Evolutionary conservation across 64 coral and sea anemone species (phyloP), one percentile per base, ranked within the genome.

Genomic region (Porites lutea): DNA sequence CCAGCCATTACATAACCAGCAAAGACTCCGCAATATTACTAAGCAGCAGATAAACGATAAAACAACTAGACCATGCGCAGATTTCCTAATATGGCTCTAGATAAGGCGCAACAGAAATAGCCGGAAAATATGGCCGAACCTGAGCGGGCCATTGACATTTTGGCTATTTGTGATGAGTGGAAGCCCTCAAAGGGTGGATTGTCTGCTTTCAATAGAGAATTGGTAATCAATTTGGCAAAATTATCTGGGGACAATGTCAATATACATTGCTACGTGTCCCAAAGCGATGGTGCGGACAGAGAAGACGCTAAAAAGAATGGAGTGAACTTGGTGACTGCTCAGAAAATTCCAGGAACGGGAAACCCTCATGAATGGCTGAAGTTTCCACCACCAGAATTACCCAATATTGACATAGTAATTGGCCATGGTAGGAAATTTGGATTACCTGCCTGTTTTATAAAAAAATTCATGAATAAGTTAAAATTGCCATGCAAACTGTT

Each of bases 351-450:
- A 5, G 82, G 82, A 37, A 15, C 2, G 0, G 18, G 0, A 66
- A 48, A 70, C 43, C 63, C 52, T 19, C 50, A 69, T 14, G 13
- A 63, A 8, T 69, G 69, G 37, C 37, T 86, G 13, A 64, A 69
- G 2, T 0, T 55, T 0, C 51, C 67, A 18, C 77, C 88, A 5
- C 11, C 52, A 10, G n/a, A 47, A 16, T 2, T 82, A 15, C 52
- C 67, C 5, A 4, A 19, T 27, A 46, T 54, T 61, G 21, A 64
- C 18, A 43, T 91, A 5, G 53, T 91, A 3, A 46, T 91, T n/a
- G 50, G 78, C 4, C 78, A 91, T 61, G 89, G 89, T 15, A 58
- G 89, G 13, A 82, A 91, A 27, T 83, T 91, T 48, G 89, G 89
- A 4, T 0, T 7, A 8, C 13, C 72, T 0, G 90, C 58, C 4